A percentile compares a stretch with the other conserved stretches of the same genome.
Evolutionary conservation across 2,888 invertebrate species (phyloP).

Genomic region (Limnephilus auricula): DNA sequence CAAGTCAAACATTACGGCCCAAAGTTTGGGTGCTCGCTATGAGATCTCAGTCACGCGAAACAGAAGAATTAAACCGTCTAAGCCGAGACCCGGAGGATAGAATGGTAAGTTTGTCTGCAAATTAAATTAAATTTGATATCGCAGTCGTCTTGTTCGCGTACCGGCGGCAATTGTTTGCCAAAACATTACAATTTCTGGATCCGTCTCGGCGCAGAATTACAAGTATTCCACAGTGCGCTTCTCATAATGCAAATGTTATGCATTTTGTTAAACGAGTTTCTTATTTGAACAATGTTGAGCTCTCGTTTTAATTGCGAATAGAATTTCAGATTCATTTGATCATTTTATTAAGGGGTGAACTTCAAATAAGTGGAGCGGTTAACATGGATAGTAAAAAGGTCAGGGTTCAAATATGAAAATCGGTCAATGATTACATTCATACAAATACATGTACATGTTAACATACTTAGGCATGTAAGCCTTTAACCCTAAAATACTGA

Average conservation of each 20-base stretch:
- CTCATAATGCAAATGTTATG: constrained; percentile 22
- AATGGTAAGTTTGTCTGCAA: constrained; percentile 57
- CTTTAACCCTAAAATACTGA: too few relatives aligned
- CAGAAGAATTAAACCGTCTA: constrained; percentile 49
- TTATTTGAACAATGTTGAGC: background rate
- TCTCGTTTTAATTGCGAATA: background rate
- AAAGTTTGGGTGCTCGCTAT: background rate
- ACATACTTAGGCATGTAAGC: too few relatives aligned
- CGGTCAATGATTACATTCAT: too few relatives aligned
- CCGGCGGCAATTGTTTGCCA: constrained; percentile 50
- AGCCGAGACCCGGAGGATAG: constrained; percentile 25
- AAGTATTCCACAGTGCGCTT: background rate
- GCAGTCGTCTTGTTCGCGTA: constrained; percentile 50
- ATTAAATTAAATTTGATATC: constrained; percentile 61
- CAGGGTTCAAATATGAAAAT: background rate
- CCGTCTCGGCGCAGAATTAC: constrained; percentile 45
- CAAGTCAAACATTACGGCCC: background rate
- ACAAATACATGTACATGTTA: too few relatives aligned
- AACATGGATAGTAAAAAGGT: background rate
- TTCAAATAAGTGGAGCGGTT: background rate
- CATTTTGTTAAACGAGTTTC: constrained; percentile 24
- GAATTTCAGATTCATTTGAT: too few relatives aligned
- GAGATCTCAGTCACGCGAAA: background rate
- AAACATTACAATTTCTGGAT: constrained; percentile 55
- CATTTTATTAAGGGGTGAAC: background rate